Evolutionary conservation across 1,140 invertebrate genomes (phyloP), one percentile per base, ranked within the genome.

Genomic region (Muscidifurax raptorellus): DNA sequence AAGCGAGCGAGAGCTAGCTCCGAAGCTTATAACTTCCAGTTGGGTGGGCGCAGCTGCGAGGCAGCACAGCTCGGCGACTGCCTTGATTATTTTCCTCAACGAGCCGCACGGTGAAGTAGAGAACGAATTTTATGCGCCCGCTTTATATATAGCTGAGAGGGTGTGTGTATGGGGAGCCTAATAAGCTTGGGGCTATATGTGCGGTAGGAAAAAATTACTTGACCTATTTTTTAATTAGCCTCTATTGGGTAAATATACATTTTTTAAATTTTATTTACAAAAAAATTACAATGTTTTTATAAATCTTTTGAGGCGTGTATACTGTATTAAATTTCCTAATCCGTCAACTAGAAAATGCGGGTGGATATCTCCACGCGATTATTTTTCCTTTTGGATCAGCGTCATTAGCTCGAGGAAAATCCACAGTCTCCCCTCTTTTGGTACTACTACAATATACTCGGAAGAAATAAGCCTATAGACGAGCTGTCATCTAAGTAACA

Each of bases 1-100:
- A 59, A 52, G 36, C 47, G 47, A 59, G 52, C 52, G 22, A 59
- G 52, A 59, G 52, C 52, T 2, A 59, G 6, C 52, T 22, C 12
- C 15, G 44, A 47, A 59, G 71, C 71, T 40, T 40, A 36, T 30
- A 40, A 40, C 28, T 40, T n/a, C 32, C 71, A 40, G 32, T 59
- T 22, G 22, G 40, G 22, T 1, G 32, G 30, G 32, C 71, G 18
- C 71, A 72, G 71, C 71, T 72, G 71, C 30, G 71, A 72, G 7
- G 18, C 30, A 32, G 30, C 71, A 72, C 36, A 72, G 28, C 71
- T n/a, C 66, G 22, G 7, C 27, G 10, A 9, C 27, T 36, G 71
- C 30, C 32, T 72, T 72, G 71, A 32, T 32, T 72, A 72, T 72
- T 72, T 72, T 72, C 10, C 25, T 15, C 67, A 5, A 59, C 52